Evolutionary conservation across 2,888 invertebrate species (phyloP), one percentile per base, ranked within the genome.

Genomic region (Meandrusa payeni): DNA sequence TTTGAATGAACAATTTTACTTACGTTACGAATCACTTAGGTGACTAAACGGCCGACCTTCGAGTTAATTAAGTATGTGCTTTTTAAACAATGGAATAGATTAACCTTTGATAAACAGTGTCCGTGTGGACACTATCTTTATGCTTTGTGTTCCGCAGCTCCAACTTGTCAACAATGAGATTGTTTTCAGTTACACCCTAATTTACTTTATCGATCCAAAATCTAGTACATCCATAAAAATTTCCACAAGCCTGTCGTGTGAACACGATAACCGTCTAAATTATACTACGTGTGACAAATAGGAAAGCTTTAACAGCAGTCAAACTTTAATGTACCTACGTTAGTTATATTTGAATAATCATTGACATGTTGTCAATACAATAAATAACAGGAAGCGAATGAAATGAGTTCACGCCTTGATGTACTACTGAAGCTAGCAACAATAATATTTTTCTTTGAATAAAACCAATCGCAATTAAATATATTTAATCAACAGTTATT

Each of bases 241-340:
- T 6, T 37, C 36, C 40, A 55, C 51, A 46, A 46, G 41, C 41
- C 44, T 58, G 59, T 58, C 75, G 75, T 78, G 74, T 69, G 61
- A 52, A 58, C 73, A 52, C 69, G 59, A 53, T 70, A 65, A 59
- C 63, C 54, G 60, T 60, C 64, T 46, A 68, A 69, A 68, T 68
- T 55, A 63, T 46, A 78, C 78, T 43, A 37, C 43, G 13, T 73
- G 73, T 70, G 59, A 69, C 67, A 66, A 69, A 43, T 20, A 24
- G 23, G 10, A 27, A 15, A 5, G 24, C 26, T 26, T 42, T 29
- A 36, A 19, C 28, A 19, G 15, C 6, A 26, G 6, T 12, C 6
- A 10, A 28, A 31, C 11, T 32, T 24, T 17, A 33, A 33, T 7
- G 9, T n/a, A n/a, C n/a, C 24, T 11, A 22, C 12, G 37, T 37